These are phyloP conservation scores for Tupaia chinensis DNA, from an alignment of 2,113 vertebrate genomes.

Conservation along the genomic window DNA sequence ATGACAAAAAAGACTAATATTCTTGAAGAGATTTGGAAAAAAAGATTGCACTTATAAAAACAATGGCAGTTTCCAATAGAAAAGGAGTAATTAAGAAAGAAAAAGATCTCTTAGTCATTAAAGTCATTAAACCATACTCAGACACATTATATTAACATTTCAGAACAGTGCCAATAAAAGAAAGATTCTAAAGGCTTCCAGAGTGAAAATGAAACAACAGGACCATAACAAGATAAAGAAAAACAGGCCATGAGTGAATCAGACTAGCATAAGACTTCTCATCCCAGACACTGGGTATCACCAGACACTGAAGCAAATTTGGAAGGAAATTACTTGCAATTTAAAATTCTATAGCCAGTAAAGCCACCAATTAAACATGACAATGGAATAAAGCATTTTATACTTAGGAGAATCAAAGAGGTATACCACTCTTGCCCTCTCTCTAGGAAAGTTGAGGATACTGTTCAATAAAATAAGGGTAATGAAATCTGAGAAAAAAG, in stretches of 20 bases:
- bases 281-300: neutral
- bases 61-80: neutral
- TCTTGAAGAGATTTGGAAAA: neutral
- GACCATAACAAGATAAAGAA: neutral
- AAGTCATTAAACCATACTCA: neutral
- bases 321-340: neutral
- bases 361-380: neutral
- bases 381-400: neutral
- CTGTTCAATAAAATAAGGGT: slow-evolving; percentile 6
- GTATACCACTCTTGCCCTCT: neutral
- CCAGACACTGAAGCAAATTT: neutral
- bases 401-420: neutral
- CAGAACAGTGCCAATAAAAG: neutral
- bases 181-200: neutral
- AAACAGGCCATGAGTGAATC: neutral
- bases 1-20: neutral
- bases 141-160: neutral
- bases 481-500: neutral
- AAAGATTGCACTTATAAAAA: neutral
- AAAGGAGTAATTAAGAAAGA: neutral
- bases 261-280: neutral
- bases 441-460: neutral
- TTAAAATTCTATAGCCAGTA: neutral
- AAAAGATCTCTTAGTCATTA: neutral
- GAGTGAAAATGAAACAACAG: neutral